phyloP scores from a whole-genome alignment of 2,113 vertebrate species.

The Phycodurus eques region DNA sequence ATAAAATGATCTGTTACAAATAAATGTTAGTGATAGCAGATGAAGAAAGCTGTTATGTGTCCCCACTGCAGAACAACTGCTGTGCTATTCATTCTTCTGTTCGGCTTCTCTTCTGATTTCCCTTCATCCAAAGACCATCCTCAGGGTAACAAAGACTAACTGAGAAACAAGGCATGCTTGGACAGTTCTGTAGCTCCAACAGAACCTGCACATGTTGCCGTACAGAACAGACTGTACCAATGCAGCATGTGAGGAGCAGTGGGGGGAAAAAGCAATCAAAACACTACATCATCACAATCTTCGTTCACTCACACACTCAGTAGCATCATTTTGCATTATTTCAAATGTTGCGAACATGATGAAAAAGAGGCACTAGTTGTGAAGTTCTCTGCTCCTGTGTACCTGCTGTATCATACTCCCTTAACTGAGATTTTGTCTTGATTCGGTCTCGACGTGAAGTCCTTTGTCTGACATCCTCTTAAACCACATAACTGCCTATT shows the following conservation, averaged over 20 bases:
- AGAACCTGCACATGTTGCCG: neutral
- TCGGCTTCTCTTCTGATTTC: neutral
- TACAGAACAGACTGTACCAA: conserved; percentile 4
- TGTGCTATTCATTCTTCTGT: conserved; percentile 3
- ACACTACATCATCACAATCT: conserved; percentile 6
- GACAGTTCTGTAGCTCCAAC: no score
- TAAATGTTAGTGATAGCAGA: conserved; percentile 23
- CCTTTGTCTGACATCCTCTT: conserved; percentile 1
- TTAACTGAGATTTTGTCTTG: neutral
- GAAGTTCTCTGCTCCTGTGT: conserved; percentile 48
- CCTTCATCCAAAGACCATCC: neutral
- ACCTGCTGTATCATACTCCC: neutral
- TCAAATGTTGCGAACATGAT: conserved; percentile 24
- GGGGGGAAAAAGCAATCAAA: conserved; percentile 10
- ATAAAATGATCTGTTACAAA: conserved; percentile 46
- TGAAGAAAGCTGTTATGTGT: conserved; percentile 21
- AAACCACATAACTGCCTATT: neutral
- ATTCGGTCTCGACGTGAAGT: conserved; percentile 9
- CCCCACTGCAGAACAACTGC: conserved; percentile 20
- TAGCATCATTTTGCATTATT: conserved; percentile 5
- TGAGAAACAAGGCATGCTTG: neutral
- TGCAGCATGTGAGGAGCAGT: conserved; percentile 10
- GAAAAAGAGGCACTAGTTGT: conserved; percentile 73
- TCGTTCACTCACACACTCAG: conserved; percentile 32
- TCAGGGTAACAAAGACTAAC: neutral